Evolutionary conservation across 2,888 invertebrate species (phyloP).

Genomic region (Mythimna impura): DNA sequence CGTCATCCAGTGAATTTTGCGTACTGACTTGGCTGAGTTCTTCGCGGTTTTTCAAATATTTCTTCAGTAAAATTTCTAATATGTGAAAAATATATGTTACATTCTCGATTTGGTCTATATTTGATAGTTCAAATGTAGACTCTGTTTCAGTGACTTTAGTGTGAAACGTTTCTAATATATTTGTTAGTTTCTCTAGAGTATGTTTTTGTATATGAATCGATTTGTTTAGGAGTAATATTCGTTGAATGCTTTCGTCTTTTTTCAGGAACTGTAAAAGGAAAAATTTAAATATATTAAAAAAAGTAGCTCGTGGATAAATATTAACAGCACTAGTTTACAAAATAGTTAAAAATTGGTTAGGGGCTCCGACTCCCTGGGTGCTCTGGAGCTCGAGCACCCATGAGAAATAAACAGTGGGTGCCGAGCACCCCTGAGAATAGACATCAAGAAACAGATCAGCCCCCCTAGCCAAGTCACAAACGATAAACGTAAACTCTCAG

Average conservation of each 20-base stretch:
- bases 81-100: slow-evolving; percentile 78
- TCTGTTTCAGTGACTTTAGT: slow-evolving; percentile 65
- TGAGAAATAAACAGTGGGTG: no score
- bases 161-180: slow-evolving; percentile 70
- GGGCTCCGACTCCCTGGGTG: no score
- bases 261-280: slow-evolving; percentile 75
- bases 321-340: no score
- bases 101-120: slow-evolving; percentile 76
- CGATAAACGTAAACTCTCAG: no score
- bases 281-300: background rate
- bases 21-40: slow-evolving; percentile 57
- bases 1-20: slow-evolving; percentile 71
- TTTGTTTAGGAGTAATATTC: slow-evolving; percentile 78
- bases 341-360: no score
- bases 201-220: slow-evolving; percentile 80
- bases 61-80: slow-evolving; percentile 76
- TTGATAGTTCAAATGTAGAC: slow-evolving; percentile 71
- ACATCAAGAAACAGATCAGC: no score
- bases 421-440: no score
- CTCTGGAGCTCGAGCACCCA: no score
- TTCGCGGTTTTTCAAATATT: slow-evolving; percentile 65
- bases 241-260: slow-evolving; percentile 77
- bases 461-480: no score
- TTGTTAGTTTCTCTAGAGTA: slow-evolving; percentile 77
- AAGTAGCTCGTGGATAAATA: no score